Evolutionary conservation across 2,888 invertebrate species (phyloP), one percentile per base, ranked within the genome.

Genomic region (Mythimna albipuncta): DNA sequence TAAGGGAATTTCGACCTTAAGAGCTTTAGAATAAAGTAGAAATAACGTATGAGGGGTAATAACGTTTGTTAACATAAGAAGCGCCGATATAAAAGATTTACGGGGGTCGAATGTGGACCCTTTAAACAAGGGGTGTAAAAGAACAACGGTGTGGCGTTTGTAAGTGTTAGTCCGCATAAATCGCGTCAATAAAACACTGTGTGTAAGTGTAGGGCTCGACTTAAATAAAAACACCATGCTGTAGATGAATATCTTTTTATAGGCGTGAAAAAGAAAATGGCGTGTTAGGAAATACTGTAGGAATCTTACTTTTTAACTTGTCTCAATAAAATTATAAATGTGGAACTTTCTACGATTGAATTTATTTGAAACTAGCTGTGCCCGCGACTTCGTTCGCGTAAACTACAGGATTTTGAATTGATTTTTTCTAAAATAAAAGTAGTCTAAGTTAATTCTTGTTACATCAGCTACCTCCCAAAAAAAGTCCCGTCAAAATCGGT

Each of bases 81-180:
- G 79, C 84, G 80, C 64, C 88, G 86, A 90, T 91, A 88, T 83
- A 87, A 87, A 86, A 91, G 90, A 93, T 93, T 91, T 92, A 91
- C 88, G 75, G 87, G 87, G 91, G 90, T 90, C 87, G 87, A 87
- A 83, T 84, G 75, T 79, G 70, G 77, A 74, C 85, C 84, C 87
- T 86, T 87, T 88, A 89, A 91, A 89, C 89, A 90, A 89, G 88
- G 88, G 89, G 83, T 83, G 85, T 85, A 83, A 81, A 81, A 82
- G 77, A 82, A 83, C 81, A 79, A 77, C 72, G 65, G 64, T 68
- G 72, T 64, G 75, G 82, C 74, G 72, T 75, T 80, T 72, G 82
- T 21, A 69, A 64, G 73, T 80, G 75, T 84, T 79, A 62, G 67
- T 55, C 55, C 64, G 72, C 59, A 75, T 79, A 87, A 82, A 86